Evolutionary conservation across 2,888 invertebrate species (phyloP).

Genomic region (Elysia crispata): DNA sequence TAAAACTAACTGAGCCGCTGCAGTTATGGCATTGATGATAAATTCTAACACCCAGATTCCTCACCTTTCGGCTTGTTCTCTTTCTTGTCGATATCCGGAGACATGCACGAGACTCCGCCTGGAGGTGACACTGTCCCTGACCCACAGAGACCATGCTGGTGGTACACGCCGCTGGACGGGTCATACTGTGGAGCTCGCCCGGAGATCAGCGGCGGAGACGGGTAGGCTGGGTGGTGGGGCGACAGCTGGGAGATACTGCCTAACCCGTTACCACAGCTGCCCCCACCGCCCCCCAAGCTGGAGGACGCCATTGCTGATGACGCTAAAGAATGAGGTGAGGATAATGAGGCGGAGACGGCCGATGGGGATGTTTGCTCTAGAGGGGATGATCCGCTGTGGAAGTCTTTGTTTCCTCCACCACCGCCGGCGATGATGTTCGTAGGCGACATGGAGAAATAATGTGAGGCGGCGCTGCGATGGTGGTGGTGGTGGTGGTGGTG

Average conservation of each 20-base stretch:
- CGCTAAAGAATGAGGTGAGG: conserved; percentile 34
- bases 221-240: conserved; percentile 35
- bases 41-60: background rate
- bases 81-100: conserved; percentile 52
- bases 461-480: conserved; percentile 40
- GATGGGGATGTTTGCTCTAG: conserved; percentile 32
- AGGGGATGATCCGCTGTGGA: background rate
- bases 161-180: conserved; percentile 41
- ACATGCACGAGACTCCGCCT: conserved; percentile 48
- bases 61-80: conserved; percentile 52
- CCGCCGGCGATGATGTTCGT: conserved; percentile 32
- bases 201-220: conserved; percentile 38
- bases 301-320: no score
- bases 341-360: conserved; percentile 28
- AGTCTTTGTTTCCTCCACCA: conserved; percentile 21
- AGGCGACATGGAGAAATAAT: conserved; percentile 47
- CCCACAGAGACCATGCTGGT: conserved; percentile 43
- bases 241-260: no score
- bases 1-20: no score
- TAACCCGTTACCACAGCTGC: no score
- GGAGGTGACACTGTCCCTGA: conserved; percentile 46
- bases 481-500: background rate
- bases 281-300: no score
- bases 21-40: no score
- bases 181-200: conserved; percentile 45